These are phyloP conservation scores for Pseudococcus jackbeardsleyi DNA, from an alignment of 2,888 invertebrate genomes.

Conservation along the genomic window DNA sequence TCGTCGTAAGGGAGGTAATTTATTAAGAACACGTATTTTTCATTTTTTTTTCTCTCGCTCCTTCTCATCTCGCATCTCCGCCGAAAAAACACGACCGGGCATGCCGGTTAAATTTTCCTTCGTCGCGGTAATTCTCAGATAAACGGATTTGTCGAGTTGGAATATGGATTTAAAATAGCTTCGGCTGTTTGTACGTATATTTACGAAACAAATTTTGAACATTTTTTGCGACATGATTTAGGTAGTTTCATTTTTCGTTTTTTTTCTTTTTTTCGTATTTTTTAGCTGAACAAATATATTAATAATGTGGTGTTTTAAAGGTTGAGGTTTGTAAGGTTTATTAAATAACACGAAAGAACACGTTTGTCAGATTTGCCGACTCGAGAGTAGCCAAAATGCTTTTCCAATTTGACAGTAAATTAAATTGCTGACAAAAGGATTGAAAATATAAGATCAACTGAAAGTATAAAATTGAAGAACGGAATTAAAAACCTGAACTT, in stretches of 20 bases:
- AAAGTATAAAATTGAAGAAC: no score
- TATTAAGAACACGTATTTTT: conserved; percentile 45
- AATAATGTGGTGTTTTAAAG: not conserved
- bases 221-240: not conserved
- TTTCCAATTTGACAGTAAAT: no score
- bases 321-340: not conserved
- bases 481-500: no score
- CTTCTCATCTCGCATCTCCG: not conserved
- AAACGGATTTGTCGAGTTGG: conserved; percentile 44
- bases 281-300: not conserved
- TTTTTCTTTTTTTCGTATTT: not conserved
- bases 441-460: no score
- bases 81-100: not conserved
- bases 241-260: not conserved
- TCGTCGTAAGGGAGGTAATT: conserved; percentile 37
- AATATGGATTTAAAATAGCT: conserved; percentile 43
- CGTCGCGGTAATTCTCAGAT: conserved; percentile 12
- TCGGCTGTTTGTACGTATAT: not conserved
- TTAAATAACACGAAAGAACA: not conserved
- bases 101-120: conserved; percentile 11
- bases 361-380: not conserved
- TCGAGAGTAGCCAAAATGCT: no score
- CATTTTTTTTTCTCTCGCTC: not conserved
- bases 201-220: conserved; percentile 29
- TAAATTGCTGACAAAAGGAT: no score